Evolutionary conservation across 2,888 invertebrate genomes (phyloP).

Genomic region (Tetragnatha montana): DNA sequence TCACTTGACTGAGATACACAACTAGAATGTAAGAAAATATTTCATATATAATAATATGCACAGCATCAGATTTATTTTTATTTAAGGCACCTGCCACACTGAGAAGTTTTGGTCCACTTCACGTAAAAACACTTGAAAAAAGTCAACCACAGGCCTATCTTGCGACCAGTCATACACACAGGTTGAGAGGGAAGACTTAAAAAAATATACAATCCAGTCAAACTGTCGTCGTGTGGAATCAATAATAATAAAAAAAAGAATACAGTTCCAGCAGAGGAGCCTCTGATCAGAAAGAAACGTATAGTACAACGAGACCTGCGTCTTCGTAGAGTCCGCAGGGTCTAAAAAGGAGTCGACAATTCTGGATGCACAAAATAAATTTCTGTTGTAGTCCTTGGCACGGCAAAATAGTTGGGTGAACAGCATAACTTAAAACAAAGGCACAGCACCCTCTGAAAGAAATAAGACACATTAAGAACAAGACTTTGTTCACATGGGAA

Average conservation of each 20-base stretch:
- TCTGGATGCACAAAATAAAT: background rate
- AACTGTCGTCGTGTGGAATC: constrained; percentile 54
- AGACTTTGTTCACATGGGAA: too few species aligned
- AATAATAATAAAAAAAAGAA: constrained; percentile 39
- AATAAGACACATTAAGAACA: background rate
- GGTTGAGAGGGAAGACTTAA: constrained; percentile 62
- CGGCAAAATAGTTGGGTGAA: constrained; percentile 15
- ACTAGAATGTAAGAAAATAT: constrained; percentile 67
- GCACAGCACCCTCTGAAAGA: constrained; percentile 69
- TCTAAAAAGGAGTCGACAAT: background rate
- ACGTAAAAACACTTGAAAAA: constrained; percentile 22
- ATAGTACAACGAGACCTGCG: constrained; percentile 3
- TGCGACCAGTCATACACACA: background rate
- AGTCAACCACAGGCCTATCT: constrained; percentile 37
- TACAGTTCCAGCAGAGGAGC: constrained; percentile 62
- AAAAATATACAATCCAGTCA: constrained; percentile 68
- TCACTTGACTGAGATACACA: constrained; percentile 57
- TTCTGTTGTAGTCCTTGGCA: constrained; percentile 45
- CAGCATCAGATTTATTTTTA: constrained; percentile 42
- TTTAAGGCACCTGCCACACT: constrained; percentile 68
- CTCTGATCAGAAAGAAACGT: constrained; percentile 54
- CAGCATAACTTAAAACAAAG: constrained; percentile 58
- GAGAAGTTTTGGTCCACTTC: constrained; percentile 68
- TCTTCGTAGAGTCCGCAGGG: background rate
- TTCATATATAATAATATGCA: constrained; percentile 64